phyloP scores from a whole-genome alignment of 1,140 invertebrate species.

The Chlorops oryzae region DNA sequence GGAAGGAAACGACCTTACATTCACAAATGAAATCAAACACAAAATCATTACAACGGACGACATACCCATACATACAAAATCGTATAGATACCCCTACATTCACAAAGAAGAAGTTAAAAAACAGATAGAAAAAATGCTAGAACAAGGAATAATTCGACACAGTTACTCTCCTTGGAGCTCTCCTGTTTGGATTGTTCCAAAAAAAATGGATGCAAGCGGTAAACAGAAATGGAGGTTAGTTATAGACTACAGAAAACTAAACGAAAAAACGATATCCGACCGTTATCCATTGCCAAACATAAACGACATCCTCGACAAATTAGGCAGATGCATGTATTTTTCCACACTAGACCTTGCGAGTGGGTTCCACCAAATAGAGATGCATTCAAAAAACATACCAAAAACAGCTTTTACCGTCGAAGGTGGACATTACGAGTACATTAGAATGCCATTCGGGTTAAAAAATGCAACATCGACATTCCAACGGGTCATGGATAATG shows the following conservation, averaged over 20 bases:
- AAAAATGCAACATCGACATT: constrained; percentile 43
- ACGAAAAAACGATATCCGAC: constrained; percentile 6
- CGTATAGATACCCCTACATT: constrained; percentile 10
- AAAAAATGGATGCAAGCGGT: constrained; percentile 23
- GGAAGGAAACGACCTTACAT: constrained; percentile 19
- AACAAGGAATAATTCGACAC: constrained; percentile 11
- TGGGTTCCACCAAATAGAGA: constrained; percentile 7
- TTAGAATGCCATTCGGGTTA: too few species aligned
- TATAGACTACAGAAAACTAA: constrained; percentile 6
- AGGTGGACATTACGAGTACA: too few species aligned
- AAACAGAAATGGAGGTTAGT: neutral
- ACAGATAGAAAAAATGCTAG: constrained; percentile 16
- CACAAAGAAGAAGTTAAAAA: constrained; percentile 12
- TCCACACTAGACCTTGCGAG: constrained; percentile 9
- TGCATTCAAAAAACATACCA: too few species aligned
- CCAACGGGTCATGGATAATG: constrained; percentile 46
- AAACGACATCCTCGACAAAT: constrained; percentile 6
- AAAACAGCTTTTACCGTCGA: neutral
- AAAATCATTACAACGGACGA: constrained; percentile 9
- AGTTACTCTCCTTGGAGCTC: constrained; percentile 9
- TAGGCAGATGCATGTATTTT: constrained; percentile 7
- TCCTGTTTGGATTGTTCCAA: constrained; percentile 19
- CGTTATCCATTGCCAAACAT: constrained; percentile 10
- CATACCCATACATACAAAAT: constrained; percentile 7
- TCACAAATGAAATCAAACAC: constrained; percentile 15